Conservation (phyloP, 2,888 invertebrate genomes). For the Drosophila falleni region DNA sequence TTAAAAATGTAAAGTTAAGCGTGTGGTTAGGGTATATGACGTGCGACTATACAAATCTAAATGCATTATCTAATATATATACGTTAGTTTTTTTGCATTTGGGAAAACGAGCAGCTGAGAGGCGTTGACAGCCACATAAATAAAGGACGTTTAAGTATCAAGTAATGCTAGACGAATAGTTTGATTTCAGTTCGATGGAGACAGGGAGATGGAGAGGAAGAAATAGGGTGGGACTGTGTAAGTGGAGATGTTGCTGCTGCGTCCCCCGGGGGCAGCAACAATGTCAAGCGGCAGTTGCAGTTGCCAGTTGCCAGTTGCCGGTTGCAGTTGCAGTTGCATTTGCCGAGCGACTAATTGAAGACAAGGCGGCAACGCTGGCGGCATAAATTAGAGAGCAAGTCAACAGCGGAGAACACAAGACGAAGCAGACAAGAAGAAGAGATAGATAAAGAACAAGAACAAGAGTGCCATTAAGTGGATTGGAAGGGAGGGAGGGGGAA, state of each 20-base stretch:
- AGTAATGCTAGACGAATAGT: conserved; percentile 79
- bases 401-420: neutral
- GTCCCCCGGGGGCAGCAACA: conserved; percentile 51
- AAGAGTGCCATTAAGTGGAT: conserved; percentile 66
- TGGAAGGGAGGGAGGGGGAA: neutral
- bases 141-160: conserved; percentile 75
- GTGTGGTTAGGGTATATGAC: conserved; percentile 1
- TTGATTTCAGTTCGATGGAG: conserved; percentile 43
- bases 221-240: neutral
- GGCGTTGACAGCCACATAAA: conserved; percentile 83
- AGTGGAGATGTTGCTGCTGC: conserved; percentile 54
- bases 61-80: conserved; percentile 4
- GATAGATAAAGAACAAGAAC: conserved; percentile 20
- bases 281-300: conserved; percentile 38
- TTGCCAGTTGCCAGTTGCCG: conserved; percentile 32
- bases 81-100: conserved; percentile 40
- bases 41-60: neutral
- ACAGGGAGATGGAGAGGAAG: neutral
- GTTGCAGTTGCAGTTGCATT: conserved; percentile 45
- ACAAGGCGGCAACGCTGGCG: conserved; percentile 65
- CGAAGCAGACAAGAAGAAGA: neutral
- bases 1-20: neutral
- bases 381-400: conserved; percentile 67
- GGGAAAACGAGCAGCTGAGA: conserved; percentile 78
- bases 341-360: conserved; percentile 71